Evolutionary conservation across 2,888 invertebrate genomes (phyloP).

Genomic region (Phyllotreta striolata): DNA sequence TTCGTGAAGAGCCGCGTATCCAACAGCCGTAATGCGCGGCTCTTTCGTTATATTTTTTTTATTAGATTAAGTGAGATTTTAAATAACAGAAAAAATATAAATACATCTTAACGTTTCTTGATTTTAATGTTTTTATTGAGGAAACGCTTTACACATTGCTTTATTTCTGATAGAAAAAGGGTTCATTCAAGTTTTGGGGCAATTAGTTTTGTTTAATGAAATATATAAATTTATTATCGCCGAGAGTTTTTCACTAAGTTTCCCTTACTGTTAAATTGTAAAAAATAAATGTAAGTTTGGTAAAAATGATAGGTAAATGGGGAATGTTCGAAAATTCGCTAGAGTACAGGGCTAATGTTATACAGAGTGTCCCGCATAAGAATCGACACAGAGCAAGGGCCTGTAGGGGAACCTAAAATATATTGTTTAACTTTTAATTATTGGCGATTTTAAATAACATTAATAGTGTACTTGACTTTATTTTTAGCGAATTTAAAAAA

Average conservation of each 20-base stretch:
- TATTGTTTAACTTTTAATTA: too few species aligned
- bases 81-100: slow-evolving; percentile 18
- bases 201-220: too few species aligned
- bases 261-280: background rate
- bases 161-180: background rate
- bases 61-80: slow-evolving; percentile 25
- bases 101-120: slow-evolving; percentile 13
- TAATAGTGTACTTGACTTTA: too few species aligned
- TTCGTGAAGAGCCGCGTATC: slow-evolving; percentile 11
- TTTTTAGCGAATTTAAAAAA: too few species aligned
- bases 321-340: background rate
- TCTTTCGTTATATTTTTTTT: slow-evolving; percentile 21
- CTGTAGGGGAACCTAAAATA: too few species aligned
- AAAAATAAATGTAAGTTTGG: background rate
- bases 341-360: background rate
- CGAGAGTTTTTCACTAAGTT: too few species aligned
- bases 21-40: slow-evolving; percentile 4
- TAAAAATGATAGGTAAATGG: background rate
- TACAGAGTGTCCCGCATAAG: too few species aligned
- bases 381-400: too few species aligned
- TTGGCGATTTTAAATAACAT: too few species aligned
- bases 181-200: too few species aligned
- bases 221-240: too few species aligned
- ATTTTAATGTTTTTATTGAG: slow-evolving; percentile 11
- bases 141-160: background rate